phyloP scores from a whole-genome alignment of 2,113 vertebrate genomes.

The Dicaeum eximium region DNA sequence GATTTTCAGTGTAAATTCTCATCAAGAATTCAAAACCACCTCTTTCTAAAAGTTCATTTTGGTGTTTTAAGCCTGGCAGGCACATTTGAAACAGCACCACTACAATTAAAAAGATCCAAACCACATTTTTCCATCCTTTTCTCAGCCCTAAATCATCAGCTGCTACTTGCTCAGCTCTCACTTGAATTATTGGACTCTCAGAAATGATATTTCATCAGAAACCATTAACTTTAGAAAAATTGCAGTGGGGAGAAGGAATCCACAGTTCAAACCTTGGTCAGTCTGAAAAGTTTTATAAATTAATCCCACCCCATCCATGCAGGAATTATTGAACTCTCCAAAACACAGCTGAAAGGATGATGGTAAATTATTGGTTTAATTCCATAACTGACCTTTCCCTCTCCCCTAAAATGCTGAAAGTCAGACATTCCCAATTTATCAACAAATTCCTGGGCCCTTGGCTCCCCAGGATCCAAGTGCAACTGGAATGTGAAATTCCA shows the following conservation, averaged over 20 bases:
- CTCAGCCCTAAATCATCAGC: background rate
- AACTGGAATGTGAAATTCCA: slow-evolving; percentile 15
- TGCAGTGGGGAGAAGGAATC: background rate
- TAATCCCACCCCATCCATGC: background rate
- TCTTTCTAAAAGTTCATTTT: background rate
- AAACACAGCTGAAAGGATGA: background rate
- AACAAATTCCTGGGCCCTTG: background rate
- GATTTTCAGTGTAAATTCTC: background rate
- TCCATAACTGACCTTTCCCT: background rate
- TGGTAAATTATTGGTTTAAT: background rate
- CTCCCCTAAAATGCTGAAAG: background rate
- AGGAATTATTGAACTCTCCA: background rate
- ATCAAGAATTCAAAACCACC: background rate
- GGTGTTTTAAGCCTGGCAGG: background rate
- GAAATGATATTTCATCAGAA: background rate
- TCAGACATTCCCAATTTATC: background rate
- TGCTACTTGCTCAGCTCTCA: background rate
- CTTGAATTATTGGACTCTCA: background rate
- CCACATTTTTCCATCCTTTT: background rate
- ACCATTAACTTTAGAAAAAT: background rate
- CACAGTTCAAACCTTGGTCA: slow-evolving; percentile 41
- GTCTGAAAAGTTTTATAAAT: background rate
- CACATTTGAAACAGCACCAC: background rate
- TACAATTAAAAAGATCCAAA: background rate
- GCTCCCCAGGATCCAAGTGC: background rate